A percentile compares a stretch with the other conserved stretches of the same genome.
phyloP scores from a whole-genome alignment of 1,140 invertebrate genomes.

The Cherax quadricarinatus region DNA sequence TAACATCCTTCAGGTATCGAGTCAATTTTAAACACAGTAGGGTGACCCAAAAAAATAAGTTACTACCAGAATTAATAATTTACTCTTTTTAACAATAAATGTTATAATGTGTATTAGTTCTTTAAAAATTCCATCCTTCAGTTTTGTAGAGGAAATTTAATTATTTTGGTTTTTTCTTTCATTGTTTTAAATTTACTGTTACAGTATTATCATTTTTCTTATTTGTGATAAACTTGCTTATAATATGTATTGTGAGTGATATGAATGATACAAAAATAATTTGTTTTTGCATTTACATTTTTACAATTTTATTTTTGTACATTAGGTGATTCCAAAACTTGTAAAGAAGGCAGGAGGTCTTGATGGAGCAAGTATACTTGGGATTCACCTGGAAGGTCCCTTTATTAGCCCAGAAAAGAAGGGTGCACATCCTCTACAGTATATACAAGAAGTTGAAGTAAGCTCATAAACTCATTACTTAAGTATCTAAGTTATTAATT shows the following conservation, averaged over 20 bases:
- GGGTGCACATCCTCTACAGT: conserved; percentile 92
- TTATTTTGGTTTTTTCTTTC: no score
- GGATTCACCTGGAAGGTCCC: conserved; percentile 96
- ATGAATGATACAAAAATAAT: background rate
- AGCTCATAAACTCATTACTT: conserved; percentile 73
- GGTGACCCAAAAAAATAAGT: no score
- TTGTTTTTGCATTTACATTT: background rate
- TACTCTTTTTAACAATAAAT: no score
- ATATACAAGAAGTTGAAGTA: conserved; percentile 83
- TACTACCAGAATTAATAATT: no score
- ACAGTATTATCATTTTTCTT: no score
- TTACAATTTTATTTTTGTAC: background rate
- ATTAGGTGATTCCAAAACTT: conserved; percentile 83
- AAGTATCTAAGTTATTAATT: no score
- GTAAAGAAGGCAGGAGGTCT: conserved; percentile 81
- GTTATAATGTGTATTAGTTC: no score
- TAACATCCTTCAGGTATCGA: no score
- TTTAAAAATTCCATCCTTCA: no score
- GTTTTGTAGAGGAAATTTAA: no score
- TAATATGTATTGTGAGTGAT: background rate
- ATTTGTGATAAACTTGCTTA: background rate
- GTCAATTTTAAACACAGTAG: no score
- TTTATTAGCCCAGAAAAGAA: conserved; percentile 96
- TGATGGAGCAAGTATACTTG: conserved; percentile 87
- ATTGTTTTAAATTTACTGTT: no score